Percentiles rank a stretch among this genome's conserved stretches.
Evolutionary conservation across 2,113 vertebrate species (phyloP).

Genomic region (Tyto alba): DNA sequence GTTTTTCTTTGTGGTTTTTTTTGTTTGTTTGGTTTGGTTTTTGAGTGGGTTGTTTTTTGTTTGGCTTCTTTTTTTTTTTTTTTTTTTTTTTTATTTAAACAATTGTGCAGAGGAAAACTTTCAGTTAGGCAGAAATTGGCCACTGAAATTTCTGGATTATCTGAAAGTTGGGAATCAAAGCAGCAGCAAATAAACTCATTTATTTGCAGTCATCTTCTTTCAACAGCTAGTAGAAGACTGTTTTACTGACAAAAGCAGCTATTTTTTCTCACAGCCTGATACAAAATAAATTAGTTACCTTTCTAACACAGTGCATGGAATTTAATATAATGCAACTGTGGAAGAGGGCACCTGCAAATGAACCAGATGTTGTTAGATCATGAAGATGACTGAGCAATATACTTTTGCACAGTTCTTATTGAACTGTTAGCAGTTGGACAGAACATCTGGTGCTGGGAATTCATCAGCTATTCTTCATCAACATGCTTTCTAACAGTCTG

Average conservation of each 20-base stretch:
- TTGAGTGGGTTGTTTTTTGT: background rate
- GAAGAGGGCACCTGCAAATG: conserved; percentile 17
- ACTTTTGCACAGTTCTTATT: background rate
- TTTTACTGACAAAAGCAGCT: background rate
- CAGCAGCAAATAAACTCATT: background rate
- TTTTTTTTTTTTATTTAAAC: background rate
- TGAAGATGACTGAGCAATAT: background rate
- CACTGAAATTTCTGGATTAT: background rate
- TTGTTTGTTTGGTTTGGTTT: background rate
- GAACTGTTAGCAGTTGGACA: conserved; percentile 5
- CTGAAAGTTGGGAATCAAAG: background rate
- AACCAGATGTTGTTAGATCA: background rate
- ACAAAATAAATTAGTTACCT: background rate
- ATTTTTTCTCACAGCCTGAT: background rate
- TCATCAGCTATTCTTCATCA: conserved; percentile 30
- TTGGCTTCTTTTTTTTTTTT: background rate
- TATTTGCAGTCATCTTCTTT: background rate
- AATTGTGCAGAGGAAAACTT: background rate
- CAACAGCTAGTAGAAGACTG: background rate
- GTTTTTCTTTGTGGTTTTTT: background rate
- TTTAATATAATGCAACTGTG: background rate
- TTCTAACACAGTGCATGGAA: background rate
- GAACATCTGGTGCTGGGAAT: conserved; percentile 50
- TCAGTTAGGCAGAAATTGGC: background rate
- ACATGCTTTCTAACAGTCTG: background rate